A percentile compares a stretch with the other conserved stretches of the same genome.
Conservation (phyloP, 2,797 vertebrate genomes). For the Anabacerthia variegaticeps region DNA sequence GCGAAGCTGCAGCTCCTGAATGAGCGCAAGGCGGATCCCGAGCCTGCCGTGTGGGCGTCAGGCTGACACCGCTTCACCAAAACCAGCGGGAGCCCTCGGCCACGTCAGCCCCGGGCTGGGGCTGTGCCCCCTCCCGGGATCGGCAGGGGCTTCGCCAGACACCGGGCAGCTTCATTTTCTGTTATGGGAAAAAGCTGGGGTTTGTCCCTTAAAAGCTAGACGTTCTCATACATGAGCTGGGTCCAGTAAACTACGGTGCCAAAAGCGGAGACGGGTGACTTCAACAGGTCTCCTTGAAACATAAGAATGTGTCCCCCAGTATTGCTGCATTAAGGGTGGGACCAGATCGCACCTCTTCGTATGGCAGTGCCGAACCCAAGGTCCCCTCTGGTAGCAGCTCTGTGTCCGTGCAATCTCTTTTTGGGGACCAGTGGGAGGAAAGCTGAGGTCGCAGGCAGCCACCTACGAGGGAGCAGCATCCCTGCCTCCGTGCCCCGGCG, state of each 20-base stretch:
- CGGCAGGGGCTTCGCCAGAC: neutral
- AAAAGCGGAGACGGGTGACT: fast-evolving
- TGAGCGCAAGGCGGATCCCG: neutral
- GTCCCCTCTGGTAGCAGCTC: neutral
- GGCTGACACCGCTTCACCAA: neutral
- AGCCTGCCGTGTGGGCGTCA: neutral
- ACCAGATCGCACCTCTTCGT: neutral
- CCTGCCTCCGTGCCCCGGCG: neutral
- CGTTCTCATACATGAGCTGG: fast-evolving
- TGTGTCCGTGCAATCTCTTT: neutral
- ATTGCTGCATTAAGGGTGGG: neutral
- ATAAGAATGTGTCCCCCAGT: fast-evolving
- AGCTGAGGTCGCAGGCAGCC: neutral
- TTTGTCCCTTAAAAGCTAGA: neutral
- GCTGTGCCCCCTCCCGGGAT: neutral
- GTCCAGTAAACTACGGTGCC: neutral
- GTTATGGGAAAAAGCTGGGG: neutral
- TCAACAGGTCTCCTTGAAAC: fast-evolving
- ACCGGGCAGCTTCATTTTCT: fast-evolving
- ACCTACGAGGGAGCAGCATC: neutral
- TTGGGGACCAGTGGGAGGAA: neutral
- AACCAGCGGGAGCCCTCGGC: neutral
- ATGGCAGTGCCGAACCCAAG: neutral
- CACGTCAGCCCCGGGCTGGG: neutral
- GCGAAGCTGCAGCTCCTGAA: neutral